Evolutionary conservation across 2,888 invertebrate genomes (phyloP).

Genomic region (Morpho deidamia): DNA sequence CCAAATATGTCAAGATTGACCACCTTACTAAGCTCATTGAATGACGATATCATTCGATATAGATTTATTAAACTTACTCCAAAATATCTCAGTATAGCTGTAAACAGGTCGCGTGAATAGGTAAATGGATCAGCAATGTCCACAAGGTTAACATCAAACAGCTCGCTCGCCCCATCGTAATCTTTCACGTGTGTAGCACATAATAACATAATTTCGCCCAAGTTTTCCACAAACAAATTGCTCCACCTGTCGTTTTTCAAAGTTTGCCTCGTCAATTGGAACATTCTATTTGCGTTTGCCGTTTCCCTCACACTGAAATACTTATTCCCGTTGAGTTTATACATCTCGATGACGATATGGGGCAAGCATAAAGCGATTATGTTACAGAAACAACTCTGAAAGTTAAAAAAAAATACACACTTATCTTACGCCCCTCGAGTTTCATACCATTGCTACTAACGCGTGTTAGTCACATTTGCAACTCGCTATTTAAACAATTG

Average conservation of each 20-base stretch:
- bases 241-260: constrained; percentile 53
- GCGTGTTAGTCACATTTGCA: too few species aligned
- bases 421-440: too few species aligned
- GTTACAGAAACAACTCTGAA: constrained; percentile 58
- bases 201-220: constrained; percentile 54
- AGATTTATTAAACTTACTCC: constrained; percentile 43
- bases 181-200: constrained; percentile 54
- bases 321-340: constrained; percentile 34
- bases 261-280: constrained; percentile 46
- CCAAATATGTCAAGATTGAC: too few species aligned
- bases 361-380: constrained; percentile 57
- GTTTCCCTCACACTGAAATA: constrained; percentile 22
- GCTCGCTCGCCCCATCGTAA: constrained; percentile 39
- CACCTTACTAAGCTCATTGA: too few species aligned
- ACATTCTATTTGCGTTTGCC: constrained; percentile 45
- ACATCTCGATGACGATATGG: constrained; percentile 54
- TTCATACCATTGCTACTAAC: too few species aligned
- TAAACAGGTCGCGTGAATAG: constrained; percentile 54
- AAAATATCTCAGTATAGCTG: constrained; percentile 60
- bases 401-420: constrained; percentile 16
- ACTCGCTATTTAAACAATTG: too few species aligned
- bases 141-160: constrained; percentile 43
- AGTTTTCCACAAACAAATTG: constrained; percentile 55
- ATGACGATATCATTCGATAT: too few species aligned
- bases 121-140: constrained; percentile 49